Evolutionary conservation across 2,888 invertebrate species (phyloP).

Genomic region (Gerris lacustris): DNA sequence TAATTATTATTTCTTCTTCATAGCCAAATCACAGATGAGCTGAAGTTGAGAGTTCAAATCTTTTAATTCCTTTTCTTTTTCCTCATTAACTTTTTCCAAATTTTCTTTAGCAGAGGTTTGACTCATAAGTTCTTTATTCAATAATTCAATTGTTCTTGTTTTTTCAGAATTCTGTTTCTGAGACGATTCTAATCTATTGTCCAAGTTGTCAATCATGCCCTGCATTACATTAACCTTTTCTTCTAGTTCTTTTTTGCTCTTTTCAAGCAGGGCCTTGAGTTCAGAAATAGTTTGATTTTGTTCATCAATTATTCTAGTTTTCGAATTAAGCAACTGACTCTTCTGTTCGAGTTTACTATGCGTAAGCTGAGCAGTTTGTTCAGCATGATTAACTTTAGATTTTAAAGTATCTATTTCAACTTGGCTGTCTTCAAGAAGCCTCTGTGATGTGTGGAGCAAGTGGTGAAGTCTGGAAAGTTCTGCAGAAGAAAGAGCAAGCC

Average conservation of each 20-base stretch:
- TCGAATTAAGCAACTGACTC: background rate
- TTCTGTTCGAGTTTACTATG: background rate
- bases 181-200: background rate
- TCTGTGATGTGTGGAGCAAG: conserved; percentile 41
- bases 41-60: background rate
- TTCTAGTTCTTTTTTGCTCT: background rate
- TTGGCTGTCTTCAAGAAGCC: conserved; percentile 39
- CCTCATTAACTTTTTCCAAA: background rate
- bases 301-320: background rate
- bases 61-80: background rate
- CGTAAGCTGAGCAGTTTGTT: background rate
- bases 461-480: conserved; percentile 42
- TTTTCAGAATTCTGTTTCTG: conserved; percentile 1
- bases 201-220: background rate
- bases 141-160: background rate
- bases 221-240: background rate
- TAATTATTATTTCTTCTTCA: background rate
- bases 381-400: background rate
- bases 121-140: background rate
- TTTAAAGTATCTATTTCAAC: conserved; percentile 34
- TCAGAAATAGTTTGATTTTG: background rate
- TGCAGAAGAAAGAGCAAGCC: conserved; percentile 40
- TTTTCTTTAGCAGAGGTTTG: background rate
- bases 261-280: background rate
- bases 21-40: background rate